These are phyloP conservation scores for Aplysina aerophoba DNA, from an alignment of 37 sponge, comb jelly and placozoan genomes.

Conservation along the genomic window DNA sequence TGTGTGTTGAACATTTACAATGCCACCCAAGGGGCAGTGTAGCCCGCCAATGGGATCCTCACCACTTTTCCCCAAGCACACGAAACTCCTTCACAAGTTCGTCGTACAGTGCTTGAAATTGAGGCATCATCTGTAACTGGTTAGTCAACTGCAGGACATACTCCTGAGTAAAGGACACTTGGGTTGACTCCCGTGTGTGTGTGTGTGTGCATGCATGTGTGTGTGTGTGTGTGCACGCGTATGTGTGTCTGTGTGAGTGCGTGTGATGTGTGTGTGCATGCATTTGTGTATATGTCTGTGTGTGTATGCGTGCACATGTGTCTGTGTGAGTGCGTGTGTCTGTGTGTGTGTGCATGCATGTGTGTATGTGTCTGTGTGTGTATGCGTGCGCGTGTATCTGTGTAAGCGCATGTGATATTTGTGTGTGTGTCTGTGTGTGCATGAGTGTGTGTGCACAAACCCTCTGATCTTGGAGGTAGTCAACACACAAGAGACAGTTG, in stretches of 20 bases:
- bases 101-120: conserved; percentile 43
- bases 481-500: conserved; percentile 65
- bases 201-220: too few relatives aligned
- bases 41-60: background rate
- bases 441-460: conserved; percentile 31
- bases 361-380: too few relatives aligned
- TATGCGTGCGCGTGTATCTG: too few relatives aligned
- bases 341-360: too few relatives aligned
- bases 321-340: too few relatives aligned
- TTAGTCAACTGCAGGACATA: conserved; percentile 31
- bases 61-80: conserved; percentile 46
- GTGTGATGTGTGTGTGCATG: too few relatives aligned
- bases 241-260: too few relatives aligned
- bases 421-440: background rate
- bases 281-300: too few relatives aligned
- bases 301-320: too few relatives aligned
- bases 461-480: conserved; percentile 63
- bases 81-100: conserved; percentile 52
- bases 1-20: background rate
- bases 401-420: too few relatives aligned
- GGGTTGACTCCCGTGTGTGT: too few relatives aligned
- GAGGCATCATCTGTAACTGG: conserved; percentile 24
- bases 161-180: conserved; percentile 25
- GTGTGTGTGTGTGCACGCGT: background rate
- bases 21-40: background rate